phyloP scores from a whole-genome alignment of 2,113 vertebrate species.

The Oreotragus oreotragus region DNA sequence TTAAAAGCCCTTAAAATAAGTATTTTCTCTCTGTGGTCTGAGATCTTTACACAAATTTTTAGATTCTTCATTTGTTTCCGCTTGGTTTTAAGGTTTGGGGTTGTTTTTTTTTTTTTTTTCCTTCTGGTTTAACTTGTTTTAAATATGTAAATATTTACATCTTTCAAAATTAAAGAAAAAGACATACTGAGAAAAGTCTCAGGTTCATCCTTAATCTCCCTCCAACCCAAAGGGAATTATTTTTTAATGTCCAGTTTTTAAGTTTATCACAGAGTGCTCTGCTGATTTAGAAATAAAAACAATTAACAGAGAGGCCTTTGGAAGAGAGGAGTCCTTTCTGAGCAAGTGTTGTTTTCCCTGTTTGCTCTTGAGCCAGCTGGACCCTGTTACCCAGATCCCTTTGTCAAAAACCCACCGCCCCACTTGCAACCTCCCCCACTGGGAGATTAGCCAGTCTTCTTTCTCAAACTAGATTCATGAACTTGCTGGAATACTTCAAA shows the following conservation, averaged over 20 bases:
- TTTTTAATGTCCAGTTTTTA: neutral
- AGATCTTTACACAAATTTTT: neutral
- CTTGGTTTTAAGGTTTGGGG: neutral
- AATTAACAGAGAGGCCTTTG: neutral
- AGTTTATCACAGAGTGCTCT: neutral
- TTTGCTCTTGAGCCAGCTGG: constrained; percentile 59
- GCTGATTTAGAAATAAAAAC: neutral
- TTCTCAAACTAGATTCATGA: neutral
- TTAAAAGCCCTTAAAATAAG: constrained; percentile 21
- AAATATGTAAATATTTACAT: neutral
- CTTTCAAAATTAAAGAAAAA: constrained; percentile 9
- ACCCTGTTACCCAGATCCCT: constrained; percentile 39
- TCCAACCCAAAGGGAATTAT: neutral
- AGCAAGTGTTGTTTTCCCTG: neutral
- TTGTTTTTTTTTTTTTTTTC: neutral
- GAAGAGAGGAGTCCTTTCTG: neutral
- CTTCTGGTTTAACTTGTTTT: neutral
- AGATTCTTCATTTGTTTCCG: neutral
- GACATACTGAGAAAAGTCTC: neutral
- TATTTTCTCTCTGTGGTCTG: constrained; percentile 7
- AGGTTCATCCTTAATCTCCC: neutral
- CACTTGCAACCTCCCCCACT: neutral
- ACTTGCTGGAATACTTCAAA: neutral
- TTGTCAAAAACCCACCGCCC: constrained; percentile 38
- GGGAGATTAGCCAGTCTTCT: neutral